Evolutionary conservation across 2,888 invertebrate genomes (phyloP).

Genomic region (Eupithecia pulchellata): DNA sequence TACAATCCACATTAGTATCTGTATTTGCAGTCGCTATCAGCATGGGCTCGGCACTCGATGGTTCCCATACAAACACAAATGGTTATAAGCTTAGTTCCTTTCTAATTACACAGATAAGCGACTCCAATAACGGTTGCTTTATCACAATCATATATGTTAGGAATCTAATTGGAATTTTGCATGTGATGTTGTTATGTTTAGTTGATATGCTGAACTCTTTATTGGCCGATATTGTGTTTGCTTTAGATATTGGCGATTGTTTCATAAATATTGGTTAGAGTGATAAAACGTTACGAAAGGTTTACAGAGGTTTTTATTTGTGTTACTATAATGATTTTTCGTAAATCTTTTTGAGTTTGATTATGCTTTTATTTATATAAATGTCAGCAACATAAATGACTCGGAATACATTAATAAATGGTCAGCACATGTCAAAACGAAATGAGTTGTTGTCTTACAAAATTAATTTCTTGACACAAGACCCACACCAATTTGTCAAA

Average conservation of each 20-base stretch:
- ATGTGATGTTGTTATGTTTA: constrained; percentile 49
- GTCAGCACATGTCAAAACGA: constrained; percentile 55
- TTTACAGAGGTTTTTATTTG: constrained; percentile 21
- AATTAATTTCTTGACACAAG: constrained; percentile 63
- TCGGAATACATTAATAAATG: constrained; percentile 21
- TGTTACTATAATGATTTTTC: constrained; percentile 10
- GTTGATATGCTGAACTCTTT: constrained; percentile 82
- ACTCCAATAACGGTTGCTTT: constrained; percentile 82
- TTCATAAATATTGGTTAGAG: constrained; percentile 70
- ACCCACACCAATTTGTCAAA: constrained; percentile 71
- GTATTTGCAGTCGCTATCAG: constrained; percentile 64
- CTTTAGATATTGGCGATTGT: constrained; percentile 80
- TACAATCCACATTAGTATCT: constrained; percentile 41
- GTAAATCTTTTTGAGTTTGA: constrained; percentile 17
- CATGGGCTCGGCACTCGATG: constrained; percentile 70
- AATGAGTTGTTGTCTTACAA: constrained; percentile 47
- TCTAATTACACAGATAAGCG: constrained; percentile 84
- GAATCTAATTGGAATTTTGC: constrained; percentile 85
- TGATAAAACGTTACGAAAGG: constrained; percentile 56
- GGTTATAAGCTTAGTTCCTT: constrained; percentile 82
- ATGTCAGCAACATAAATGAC: background rate
- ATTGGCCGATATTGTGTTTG: constrained; percentile 84
- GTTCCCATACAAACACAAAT: constrained; percentile 82
- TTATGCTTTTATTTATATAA: constrained; percentile 14
- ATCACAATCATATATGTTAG: constrained; percentile 82